Evolutionary conservation across 2,113 vertebrate genomes (phyloP).

Genomic region (Elaphurus davidianus): DNA sequence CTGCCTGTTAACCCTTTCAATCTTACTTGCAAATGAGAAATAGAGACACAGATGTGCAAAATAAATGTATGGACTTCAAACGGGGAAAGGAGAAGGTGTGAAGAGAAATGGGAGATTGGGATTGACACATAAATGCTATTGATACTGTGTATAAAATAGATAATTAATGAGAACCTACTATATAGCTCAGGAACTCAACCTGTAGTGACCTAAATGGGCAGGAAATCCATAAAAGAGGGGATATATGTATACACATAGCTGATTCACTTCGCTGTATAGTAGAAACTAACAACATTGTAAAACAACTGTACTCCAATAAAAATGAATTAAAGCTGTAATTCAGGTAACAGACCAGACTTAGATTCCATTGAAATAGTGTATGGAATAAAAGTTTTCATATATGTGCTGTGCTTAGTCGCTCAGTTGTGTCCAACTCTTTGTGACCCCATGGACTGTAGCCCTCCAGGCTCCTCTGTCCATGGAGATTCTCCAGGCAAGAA

Average conservation of each 20-base stretch:
- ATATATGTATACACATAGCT: neutral
- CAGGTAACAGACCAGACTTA: neutral
- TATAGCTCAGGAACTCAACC: neutral
- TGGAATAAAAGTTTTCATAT: neutral
- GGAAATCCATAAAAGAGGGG: neutral
- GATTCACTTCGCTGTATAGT: neutral
- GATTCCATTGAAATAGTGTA: neutral
- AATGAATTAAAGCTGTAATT: neutral
- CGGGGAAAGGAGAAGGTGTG: neutral
- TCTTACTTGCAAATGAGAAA: neutral
- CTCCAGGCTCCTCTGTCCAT: neutral
- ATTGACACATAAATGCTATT: neutral
- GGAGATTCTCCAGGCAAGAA: neutral
- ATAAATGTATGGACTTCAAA: neutral
- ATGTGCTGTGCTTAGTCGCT: neutral
- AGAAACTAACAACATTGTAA: neutral
- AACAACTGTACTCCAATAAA: neutral
- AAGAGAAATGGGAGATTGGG: neutral
- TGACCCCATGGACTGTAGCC: neutral
- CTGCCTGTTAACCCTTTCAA: neutral
- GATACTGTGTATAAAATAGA: neutral
- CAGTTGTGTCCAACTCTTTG: neutral
- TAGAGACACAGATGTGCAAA: neutral
- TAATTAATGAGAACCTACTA: neutral
- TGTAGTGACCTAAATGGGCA: neutral